These are phyloP conservation scores for Amblyopsis rosae DNA, from an alignment of 2,113 vertebrate genomes.

Conservation along the genomic window DNA sequence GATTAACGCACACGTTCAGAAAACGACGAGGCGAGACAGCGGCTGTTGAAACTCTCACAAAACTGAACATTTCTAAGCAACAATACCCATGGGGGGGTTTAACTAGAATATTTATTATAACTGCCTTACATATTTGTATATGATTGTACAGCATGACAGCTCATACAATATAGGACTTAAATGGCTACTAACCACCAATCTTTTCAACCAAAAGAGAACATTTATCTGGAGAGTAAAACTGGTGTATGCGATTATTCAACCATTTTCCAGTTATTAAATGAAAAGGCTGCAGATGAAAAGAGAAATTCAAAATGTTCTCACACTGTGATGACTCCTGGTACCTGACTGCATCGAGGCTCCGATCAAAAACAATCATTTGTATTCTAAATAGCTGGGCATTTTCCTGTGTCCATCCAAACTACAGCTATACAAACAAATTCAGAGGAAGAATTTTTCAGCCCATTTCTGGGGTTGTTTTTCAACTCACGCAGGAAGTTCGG, in stretches of 20 bases:
- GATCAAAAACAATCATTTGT: not conserved
- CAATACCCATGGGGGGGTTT: too few relatives aligned
- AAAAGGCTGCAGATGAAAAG: conserved; percentile 35
- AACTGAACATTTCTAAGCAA: not conserved
- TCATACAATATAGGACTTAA: not conserved
- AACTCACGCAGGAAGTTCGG: too few relatives aligned
- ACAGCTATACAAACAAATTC: conserved; percentile 25
- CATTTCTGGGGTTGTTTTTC: too few relatives aligned
- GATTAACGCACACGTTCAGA: not conserved
- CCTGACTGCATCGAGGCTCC: conserved; percentile 7
- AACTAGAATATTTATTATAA: too few relatives aligned
- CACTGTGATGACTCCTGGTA: conserved; percentile 30
- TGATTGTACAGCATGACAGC: too few relatives aligned
- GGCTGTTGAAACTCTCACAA: not conserved
- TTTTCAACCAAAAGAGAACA: conserved; percentile 40
- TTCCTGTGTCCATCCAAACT: conserved; percentile 25
- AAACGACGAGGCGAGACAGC: not conserved
- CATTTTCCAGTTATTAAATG: conserved; percentile 36
- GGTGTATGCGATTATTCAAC: conserved; percentile 1
- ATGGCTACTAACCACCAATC: conserved; percentile 26
- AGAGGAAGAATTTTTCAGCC: conserved; percentile 17
- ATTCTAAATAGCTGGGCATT: conserved; percentile 12
- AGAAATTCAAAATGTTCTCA: conserved; percentile 53
- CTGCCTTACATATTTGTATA: too few relatives aligned
- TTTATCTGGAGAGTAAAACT: too few relatives aligned